Conservation (phyloP, 2,888 invertebrate species). For the Strigamia maritima region DNA sequence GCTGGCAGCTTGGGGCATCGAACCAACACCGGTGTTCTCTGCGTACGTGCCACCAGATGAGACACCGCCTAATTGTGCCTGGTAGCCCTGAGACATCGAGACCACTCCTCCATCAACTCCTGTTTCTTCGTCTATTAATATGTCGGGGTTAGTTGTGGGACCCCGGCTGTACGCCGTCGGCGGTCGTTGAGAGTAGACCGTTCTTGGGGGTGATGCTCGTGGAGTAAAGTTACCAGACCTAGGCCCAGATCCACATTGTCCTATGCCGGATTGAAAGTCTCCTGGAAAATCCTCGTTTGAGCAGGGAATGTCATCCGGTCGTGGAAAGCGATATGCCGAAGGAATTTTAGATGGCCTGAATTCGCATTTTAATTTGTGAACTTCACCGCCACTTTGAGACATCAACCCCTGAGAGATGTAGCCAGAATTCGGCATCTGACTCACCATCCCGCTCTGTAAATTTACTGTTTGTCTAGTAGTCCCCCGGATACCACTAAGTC, state of each 20-base stretch:
- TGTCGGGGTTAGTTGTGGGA: background rate
- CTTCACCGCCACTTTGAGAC: background rate
- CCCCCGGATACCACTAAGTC: too few species aligned
- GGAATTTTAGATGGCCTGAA: background rate
- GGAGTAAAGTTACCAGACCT: background rate
- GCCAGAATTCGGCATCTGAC: too few species aligned
- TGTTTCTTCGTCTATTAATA: background rate
- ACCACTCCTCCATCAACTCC: too few species aligned
- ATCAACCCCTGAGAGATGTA: background rate
- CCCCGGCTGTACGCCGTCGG: background rate
- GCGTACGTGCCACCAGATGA: background rate
- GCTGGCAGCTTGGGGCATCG: background rate
- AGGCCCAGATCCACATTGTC: background rate
- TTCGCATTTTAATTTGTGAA: background rate
- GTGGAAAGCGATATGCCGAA: background rate
- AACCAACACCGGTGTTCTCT: background rate
- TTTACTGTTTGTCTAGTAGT: too few species aligned
- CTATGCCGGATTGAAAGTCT: background rate
- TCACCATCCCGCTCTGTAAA: too few species aligned
- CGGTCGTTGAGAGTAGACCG: background rate
- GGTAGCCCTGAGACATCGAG: background rate
- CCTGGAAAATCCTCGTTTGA: background rate
- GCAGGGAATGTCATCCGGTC: background rate
- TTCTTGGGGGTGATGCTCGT: background rate
- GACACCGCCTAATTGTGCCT: background rate